Evolutionary conservation across 2,888 invertebrate genomes (phyloP).

Genomic region (Cerastoderma edule): DNA sequence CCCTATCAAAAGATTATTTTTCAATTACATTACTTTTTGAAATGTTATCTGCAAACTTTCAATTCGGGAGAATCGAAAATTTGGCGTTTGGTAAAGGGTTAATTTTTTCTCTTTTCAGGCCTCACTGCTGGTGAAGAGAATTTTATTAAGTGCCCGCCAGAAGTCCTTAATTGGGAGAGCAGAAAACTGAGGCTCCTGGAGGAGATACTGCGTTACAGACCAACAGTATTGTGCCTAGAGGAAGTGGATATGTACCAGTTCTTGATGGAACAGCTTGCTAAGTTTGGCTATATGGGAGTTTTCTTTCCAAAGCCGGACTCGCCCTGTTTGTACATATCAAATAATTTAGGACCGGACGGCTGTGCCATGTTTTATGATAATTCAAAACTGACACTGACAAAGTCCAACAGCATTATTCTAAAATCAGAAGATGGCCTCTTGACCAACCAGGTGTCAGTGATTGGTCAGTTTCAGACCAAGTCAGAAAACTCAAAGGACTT

Average conservation of each 20-base stretch:
- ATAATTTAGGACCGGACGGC: constrained; percentile 91
- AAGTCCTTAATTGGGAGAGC: constrained; percentile 89
- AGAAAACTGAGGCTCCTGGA: constrained; percentile 89
- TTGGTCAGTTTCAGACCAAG: constrained; percentile 80
- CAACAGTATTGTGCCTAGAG: constrained; percentile 90
- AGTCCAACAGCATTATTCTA: constrained; percentile 68
- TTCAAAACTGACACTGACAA: constrained; percentile 87
- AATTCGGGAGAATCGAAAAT: no score
- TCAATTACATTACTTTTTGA: no score
- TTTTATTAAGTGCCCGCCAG: constrained; percentile 89
- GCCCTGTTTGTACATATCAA: constrained; percentile 89
- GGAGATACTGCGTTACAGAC: constrained; percentile 88
- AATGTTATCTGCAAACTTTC: no score
- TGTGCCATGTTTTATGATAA: constrained; percentile 90
- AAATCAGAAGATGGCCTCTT: constrained; percentile 33
- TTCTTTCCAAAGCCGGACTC: constrained; percentile 92
- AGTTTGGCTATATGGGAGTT: constrained; percentile 88
- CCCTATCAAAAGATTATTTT: no score
- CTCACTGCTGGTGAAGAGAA: constrained; percentile 89
- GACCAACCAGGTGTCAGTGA: constrained; percentile 86
- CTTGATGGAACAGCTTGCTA: constrained; percentile 87
- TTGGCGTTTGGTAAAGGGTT: no score
- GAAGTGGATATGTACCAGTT: constrained; percentile 90
- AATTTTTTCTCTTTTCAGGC: constrained; percentile 85
- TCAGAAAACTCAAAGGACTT: constrained; percentile 84